Evolutionary conservation across 2,113 vertebrate genomes (phyloP).

Genomic region (cattle (Bos taurus)): DNA sequence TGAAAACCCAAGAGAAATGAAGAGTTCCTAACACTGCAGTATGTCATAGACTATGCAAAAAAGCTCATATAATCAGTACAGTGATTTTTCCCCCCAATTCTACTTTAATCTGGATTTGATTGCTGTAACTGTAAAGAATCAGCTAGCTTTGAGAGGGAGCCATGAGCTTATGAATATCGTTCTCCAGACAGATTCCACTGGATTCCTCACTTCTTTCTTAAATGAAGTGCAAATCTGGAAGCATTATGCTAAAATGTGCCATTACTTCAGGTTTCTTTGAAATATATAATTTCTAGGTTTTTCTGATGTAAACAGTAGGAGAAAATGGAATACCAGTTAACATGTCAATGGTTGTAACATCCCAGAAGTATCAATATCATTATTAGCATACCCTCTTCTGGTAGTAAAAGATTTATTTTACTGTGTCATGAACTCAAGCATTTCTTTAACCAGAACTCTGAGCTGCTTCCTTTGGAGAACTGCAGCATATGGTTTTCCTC

Average conservation of each 20-base stretch:
- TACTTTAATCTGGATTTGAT: background rate
- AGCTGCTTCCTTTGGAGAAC: constrained; percentile 64
- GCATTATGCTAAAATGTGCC: background rate
- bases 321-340: background rate
- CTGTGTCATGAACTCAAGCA: constrained; percentile 25
- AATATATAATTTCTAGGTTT: background rate
- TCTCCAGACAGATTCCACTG: background rate
- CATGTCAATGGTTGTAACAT: constrained; percentile 24
- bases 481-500: constrained; percentile 82
- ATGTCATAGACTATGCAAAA: background rate
- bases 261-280: constrained; percentile 8
- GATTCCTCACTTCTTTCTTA: background rate
- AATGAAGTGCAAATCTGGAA: constrained; percentile 7
- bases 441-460: constrained; percentile 61
- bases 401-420: constrained; percentile 52
- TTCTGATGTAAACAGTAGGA: background rate
- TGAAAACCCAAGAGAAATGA: background rate
- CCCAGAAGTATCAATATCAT: background rate
- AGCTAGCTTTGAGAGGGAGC: background rate
- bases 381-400: constrained; percentile 17
- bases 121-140: background rate
- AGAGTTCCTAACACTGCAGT: background rate
- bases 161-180: background rate
- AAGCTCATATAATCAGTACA: background rate
- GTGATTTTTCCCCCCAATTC: background rate